Base-by-base conservation (phyloP, 2,888 invertebrate species). In the Troides aeacus region DNA sequence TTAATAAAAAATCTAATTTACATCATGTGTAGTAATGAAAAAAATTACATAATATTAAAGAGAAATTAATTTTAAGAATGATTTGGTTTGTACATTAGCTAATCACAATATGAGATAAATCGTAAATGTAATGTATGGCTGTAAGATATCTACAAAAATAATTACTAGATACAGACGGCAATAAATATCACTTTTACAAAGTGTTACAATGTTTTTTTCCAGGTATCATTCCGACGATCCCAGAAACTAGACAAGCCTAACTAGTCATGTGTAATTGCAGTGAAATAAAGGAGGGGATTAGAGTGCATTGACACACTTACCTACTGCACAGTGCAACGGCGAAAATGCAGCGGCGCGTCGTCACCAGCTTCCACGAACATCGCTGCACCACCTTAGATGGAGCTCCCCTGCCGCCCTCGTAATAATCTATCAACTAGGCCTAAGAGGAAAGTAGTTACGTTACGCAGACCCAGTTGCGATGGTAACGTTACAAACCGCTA, bases 261-360 rank as follows among this genome's bases (percentile, higher is more conserved):
- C 87, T 88, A 86, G 87, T 85, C 85, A 88, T 87, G 86, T 89
- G 85, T 87, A 86, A 89, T 88, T 86, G 85, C 85, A 82, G 81
- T 85, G 83, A 85, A 84, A 85, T 83, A 85, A 84, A 79, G 80
- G 87, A 81, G 89, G 87, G 88, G 89, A 87, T 85, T 82, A 82
- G 87, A 91, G 92, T 91, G 89, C 92, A 90, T 90, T 88, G 92
- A 87, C 92, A 89, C 79, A 92, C 90, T 92, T 92, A 91, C 92
- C 91, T 89, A 92, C 88, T 89, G 87, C 86, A 85, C 81, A 84
- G 82, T 88, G 90, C 88, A 87, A 81, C 82, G 79, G 87, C 90
- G 87, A 90, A 90, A 90, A 80, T 89, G 89, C 90, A 87, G 78
- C 83, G 80, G 80, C 83, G 83, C 85, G 85, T 80, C 84, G 87